phyloP scores from a whole-genome alignment of 1,140 invertebrate genomes.

The Magallana gigas region DNA sequence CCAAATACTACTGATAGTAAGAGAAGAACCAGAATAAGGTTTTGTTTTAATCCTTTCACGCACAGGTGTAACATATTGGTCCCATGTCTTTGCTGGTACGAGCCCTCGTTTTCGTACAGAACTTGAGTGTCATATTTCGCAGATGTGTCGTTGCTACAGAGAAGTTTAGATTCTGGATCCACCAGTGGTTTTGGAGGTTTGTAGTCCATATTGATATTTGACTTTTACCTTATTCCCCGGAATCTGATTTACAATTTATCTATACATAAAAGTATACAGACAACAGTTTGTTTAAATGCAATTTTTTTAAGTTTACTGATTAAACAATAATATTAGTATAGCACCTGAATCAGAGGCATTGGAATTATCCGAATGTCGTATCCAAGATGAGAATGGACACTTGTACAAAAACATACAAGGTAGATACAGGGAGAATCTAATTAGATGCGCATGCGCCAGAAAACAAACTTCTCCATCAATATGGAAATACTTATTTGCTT shows the following conservation, averaged over 20 bases:
- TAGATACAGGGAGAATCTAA: neutral
- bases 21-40: conserved; percentile 71
- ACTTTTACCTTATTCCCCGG: neutral
- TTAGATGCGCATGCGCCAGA: conserved; percentile 8
- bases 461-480: conserved; percentile 19
- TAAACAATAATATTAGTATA: too few species aligned
- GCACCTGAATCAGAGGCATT: too few species aligned
- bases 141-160: neutral
- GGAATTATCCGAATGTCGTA: neutral
- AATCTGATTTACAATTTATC: too few species aligned
- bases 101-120: neutral
- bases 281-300: too few species aligned
- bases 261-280: too few species aligned
- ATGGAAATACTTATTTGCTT: conserved; percentile 25
- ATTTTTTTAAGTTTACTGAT: too few species aligned
- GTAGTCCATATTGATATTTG: neutral
- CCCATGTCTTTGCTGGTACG: neutral
- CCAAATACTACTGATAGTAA: conserved; percentile 71
- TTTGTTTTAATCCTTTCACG: conserved; percentile 69
- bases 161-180: conserved; percentile 8
- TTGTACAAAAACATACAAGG: neutral
- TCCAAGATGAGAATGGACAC: neutral
- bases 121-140: neutral
- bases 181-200: neutral
- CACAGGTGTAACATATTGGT: conserved; percentile 59